These are phyloP conservation scores for Spinibarbus caldwelli DNA, from an alignment of 2,797 vertebrate genomes.

Conservation along the genomic window DNA sequence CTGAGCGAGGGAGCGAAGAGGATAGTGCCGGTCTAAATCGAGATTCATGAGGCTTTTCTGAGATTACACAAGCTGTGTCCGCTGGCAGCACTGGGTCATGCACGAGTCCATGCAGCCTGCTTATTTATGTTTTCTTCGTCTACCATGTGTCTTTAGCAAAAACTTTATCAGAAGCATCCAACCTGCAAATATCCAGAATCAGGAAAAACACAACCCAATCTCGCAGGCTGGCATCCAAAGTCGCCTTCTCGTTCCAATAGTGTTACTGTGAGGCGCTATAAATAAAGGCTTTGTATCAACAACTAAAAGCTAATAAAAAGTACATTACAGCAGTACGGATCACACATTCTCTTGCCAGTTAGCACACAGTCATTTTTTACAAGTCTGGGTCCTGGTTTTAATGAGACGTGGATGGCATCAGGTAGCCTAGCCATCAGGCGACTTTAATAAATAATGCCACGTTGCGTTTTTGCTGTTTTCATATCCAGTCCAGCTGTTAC, in stretches of 20 bases:
- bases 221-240: neutral
- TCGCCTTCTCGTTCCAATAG: neutral
- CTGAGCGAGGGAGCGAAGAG: conserved; percentile 15
- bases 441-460: conserved; percentile 75
- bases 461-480: conserved; percentile 61
- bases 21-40: conserved; percentile 27
- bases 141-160: neutral
- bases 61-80: conserved; percentile 20
- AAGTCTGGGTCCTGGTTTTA: conserved; percentile 79
- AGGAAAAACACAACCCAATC: neutral
- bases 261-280: neutral
- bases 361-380: conserved; percentile 77
- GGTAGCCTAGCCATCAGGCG: conserved; percentile 21
- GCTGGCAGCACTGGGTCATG: conserved; percentile 2
- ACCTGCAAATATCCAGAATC: conserved; percentile 4
- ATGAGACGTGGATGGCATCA: conserved; percentile 74
- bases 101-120: neutral
- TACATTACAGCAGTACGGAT: conserved; percentile 80
- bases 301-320: conserved; percentile 80
- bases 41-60: conserved; percentile 35
- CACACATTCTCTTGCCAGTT: conserved; percentile 79
- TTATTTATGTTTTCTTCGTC: conserved; percentile 1
- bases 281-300: conserved; percentile 4
- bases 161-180: neutral
- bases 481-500: neutral